A percentile compares a stretch with the other conserved stretches of the same genome.
phyloP scores from a whole-genome alignment of 2,113 vertebrate genomes.

The Nothobranchius kuhntae region DNA sequence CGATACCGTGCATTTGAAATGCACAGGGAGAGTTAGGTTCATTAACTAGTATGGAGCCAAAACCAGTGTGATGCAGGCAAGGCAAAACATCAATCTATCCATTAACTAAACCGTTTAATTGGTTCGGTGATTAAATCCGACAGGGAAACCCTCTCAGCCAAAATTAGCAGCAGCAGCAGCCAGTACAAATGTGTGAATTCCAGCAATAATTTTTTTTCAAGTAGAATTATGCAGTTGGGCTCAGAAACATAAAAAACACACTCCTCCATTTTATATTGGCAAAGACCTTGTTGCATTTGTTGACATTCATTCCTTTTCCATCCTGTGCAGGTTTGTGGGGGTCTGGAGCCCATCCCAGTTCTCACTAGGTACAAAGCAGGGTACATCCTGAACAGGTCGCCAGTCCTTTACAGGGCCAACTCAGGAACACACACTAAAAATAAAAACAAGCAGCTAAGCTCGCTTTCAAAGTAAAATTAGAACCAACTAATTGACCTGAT shows the following conservation, averaged over 20 bases:
- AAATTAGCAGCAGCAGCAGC: slow-evolving; percentile 20
- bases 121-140: slow-evolving; percentile 9
- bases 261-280: not conserved
- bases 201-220: not conserved
- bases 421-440: not conserved
- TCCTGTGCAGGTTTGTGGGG: not conserved
- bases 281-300: not conserved
- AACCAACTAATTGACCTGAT: not conserved
- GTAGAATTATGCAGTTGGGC: not conserved
- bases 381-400: not conserved
- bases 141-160: slow-evolving; percentile 15
- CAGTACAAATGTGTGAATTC: slow-evolving; percentile 18
- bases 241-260: not conserved
- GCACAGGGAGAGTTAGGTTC: slow-evolving; percentile 9
- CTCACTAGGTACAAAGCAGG: not conserved
- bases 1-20: slow-evolving; percentile 26
- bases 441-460: not conserved
- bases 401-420: not conserved
- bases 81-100: slow-evolving; percentile 20
- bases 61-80: not conserved
- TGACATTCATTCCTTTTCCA: not conserved
- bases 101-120: slow-evolving; percentile 9
- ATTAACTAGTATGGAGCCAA: slow-evolving; percentile 4
- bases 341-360: not conserved
- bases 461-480: not conserved